Evolutionary conservation across 1,140 invertebrate species (phyloP).

Genomic region (Ceratosolen solmsi): DNA sequence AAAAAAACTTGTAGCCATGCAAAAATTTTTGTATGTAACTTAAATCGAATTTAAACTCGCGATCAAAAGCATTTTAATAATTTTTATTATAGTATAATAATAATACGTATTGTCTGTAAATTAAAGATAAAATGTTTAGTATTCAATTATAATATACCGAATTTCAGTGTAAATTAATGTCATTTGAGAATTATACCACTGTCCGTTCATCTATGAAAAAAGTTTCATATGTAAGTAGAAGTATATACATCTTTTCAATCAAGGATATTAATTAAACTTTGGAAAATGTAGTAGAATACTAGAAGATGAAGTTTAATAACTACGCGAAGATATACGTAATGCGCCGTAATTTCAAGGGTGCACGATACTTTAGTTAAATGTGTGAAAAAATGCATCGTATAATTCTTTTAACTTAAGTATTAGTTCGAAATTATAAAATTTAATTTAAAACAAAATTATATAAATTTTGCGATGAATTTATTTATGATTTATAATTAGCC

Average conservation of each 20-base stretch:
- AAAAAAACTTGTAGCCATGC: no score
- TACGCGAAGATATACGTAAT: not conserved
- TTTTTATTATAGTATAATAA: no score
- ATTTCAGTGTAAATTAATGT: not conserved
- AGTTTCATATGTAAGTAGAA: not conserved
- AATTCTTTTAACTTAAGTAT: not conserved
- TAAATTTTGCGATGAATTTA: no score
- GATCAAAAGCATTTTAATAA: no score
- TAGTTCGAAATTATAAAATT: not conserved
- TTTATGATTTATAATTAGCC: no score
- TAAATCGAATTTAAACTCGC: no score
- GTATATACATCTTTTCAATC: not conserved
- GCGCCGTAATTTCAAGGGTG: not conserved
- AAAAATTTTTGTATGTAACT: no score
- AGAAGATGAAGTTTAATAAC: not conserved
- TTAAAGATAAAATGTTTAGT: no score
- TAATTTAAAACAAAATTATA: not conserved
- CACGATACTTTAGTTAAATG: not conserved
- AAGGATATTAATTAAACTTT: constrained; percentile 14
- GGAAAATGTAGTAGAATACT: not conserved
- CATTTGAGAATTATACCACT: not conserved
- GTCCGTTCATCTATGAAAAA: not conserved
- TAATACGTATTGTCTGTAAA: no score
- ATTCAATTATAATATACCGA: no score
- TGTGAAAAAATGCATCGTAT: not conserved